Percentiles rank a stretch among this genome's conserved stretches.
Evolutionary conservation across 2,888 invertebrate genomes (phyloP).

Genomic region (Perithous albicinctus): DNA sequence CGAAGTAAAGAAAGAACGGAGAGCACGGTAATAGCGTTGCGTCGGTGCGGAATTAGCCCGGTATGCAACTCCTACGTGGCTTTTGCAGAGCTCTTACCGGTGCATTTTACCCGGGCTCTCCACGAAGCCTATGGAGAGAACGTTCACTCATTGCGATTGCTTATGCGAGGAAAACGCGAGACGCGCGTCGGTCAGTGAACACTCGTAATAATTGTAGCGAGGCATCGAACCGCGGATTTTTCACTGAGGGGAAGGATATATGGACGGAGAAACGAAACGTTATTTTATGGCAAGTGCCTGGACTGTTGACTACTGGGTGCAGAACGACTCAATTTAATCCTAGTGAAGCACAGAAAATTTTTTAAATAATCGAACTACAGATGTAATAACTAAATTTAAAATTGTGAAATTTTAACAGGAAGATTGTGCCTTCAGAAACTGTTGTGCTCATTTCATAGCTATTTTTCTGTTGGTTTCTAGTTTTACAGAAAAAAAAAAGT

Average conservation of each 20-base stretch:
- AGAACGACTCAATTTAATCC: neutral
- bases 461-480: too few relatives aligned
- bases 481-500: too few relatives aligned
- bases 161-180: conserved; percentile 36
- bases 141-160: conserved; percentile 32
- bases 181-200: conserved; percentile 62
- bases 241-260: neutral
- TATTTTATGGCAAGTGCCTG: neutral
- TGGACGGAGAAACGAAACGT: neutral
- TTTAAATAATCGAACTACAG: too few relatives aligned
- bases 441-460: too few relatives aligned
- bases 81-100: conserved; percentile 5
- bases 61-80: conserved; percentile 77
- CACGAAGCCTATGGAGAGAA: conserved; percentile 28
- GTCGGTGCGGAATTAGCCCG: conserved; percentile 75
- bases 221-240: conserved; percentile 60
- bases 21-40: conserved; percentile 73
- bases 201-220: conserved; percentile 58
- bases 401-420: too few relatives aligned
- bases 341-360: too few relatives aligned
- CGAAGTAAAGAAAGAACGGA: conserved; percentile 14
- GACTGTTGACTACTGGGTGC: neutral
- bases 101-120: conserved; percentile 22
- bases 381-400: too few relatives aligned
- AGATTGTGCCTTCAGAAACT: too few relatives aligned